Evolutionary conservation across 2,888 invertebrate genomes (phyloP), one percentile per base, ranked within the genome.

Genomic region (Limenitis camilla): DNA sequence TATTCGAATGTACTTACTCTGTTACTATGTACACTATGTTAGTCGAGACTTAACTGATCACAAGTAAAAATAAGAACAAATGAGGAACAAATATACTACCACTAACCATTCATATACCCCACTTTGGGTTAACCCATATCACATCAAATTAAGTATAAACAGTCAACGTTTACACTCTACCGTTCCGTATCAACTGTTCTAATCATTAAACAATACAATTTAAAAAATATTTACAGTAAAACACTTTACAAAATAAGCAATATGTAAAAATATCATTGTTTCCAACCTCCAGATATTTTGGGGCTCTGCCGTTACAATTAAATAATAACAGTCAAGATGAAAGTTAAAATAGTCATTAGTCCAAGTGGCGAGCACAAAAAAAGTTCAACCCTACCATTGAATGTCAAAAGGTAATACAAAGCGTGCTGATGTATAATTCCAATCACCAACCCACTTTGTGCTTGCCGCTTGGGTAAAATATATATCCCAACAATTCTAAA

Each of bases 41-140:
- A 85, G 79, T 84, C 83, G 85, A 86, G 84, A 81, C 83, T 76
- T 81, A 75, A 81, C 72, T 75, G 77, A 84, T 84, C 81, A 82
- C 81, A 81, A 79, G 74, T 75, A 76, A 67, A 76, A 75, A 74
- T 77, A 77, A 72, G 74, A 78, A 65, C 70, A 75, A 81, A 76
- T 75, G 76, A 86, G 87, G 86, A 86, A 86, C 87, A 82, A 85
- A 68, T 81, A 80, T 59, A 62, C 73, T 81, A 81, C 61, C 74
- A 80, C 81, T 82, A 83, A 80, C 81, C 78, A 63, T 74, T 69
- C 70, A 68, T 72, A 55, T 66, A 66, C 72, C 78, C 73, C 62
- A 56, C 33, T 38, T 50, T 61, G 65, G 74, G 76, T 61, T 53
- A 53, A 65, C 69, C 65, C 76, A 71, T 84, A 84, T 86, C 86